Evolutionary conservation across 2,113 vertebrate species (phyloP), one percentile per base, ranked within the genome.

Genomic region (Herpailurus yagouaroundi): DNA sequence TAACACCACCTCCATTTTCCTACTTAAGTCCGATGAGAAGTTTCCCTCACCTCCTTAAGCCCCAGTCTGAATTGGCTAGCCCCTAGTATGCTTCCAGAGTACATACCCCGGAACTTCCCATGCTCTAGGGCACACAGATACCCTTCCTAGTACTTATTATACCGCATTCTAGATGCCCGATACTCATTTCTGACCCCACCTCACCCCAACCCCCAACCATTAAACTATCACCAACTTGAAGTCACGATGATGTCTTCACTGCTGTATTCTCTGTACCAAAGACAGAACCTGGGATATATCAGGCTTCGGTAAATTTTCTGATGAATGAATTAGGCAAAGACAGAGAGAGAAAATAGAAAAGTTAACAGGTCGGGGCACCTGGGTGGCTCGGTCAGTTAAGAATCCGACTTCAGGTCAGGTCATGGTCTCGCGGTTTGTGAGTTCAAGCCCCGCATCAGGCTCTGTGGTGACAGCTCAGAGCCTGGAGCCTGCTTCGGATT

Each of bases 111-210:
- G 25, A 18, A 29, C 25, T 16, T 15, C 27, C 5, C n/a, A 11
- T 7, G 9, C 69, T 38, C 21, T 1, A 18, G 52, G 79, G 71
- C 21, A 52, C 25, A 57, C 0, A 38, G 41, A 27, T 19, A 18
- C 5, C 31, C 50, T 27, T 15, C 66, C 29, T 19, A 16, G 38
- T 7, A 16, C 83, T 82, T 33, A 21, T 1, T 66, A 23, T 1
- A 3, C 73, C 7, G 1, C 7, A 5, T 16, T 66, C 4, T 14
- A 25, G 4, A 1, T 10, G 25, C 27, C 79, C 8, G 14, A 48
- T 7, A 5, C 4, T 45, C 38, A 14, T 31, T 57, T 87, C 31
- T 19, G 29, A 63, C 25, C 71, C 48, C 11, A 23, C 48, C 1
- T 2, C 45, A 38, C 16, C 10, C 89, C 14, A 5, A 18, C 10